A percentile compares a stretch with the other conserved stretches of the same genome.
Conservation (phyloP, 2,797 vertebrate genomes). For the Staurois parvus region DNA sequence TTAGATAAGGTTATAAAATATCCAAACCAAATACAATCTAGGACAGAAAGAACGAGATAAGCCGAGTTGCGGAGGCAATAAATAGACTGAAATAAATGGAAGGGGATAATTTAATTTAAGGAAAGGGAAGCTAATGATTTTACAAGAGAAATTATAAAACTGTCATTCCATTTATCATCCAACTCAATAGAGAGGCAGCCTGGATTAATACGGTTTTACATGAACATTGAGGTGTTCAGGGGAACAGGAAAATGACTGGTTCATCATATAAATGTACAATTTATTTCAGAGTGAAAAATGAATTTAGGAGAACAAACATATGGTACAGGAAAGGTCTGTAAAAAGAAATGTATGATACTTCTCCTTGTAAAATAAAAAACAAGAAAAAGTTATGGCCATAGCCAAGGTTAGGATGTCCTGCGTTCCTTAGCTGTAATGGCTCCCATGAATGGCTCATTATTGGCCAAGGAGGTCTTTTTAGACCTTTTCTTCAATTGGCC, state of each 20-base stretch:
- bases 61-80: neutral
- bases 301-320: neutral
- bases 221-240: neutral
- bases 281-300: neutral
- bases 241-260: neutral
- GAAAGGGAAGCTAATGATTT: constrained; percentile 4
- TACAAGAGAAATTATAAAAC: constrained; percentile 13
- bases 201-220: neutral
- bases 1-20: constrained; percentile 21
- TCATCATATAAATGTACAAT: neutral
- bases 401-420: too few relatives aligned
- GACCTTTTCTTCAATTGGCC: too few relatives aligned
- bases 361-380: neutral
- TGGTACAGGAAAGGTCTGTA: neutral
- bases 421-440: too few relatives aligned
- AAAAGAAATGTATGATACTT: neutral
- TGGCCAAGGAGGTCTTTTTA: too few relatives aligned
- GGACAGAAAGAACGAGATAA: constrained; percentile 4
- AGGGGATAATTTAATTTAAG: neutral
- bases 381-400: too few relatives aligned
- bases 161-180: neutral
- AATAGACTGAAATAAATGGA: constrained; percentile 6
- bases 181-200: neutral
- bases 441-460: too few relatives aligned
- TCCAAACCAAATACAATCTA: constrained; percentile 17